These are phyloP conservation scores for Malurus elegans DNA, from an alignment of 2,113 vertebrate species.

Conservation along the genomic window DNA sequence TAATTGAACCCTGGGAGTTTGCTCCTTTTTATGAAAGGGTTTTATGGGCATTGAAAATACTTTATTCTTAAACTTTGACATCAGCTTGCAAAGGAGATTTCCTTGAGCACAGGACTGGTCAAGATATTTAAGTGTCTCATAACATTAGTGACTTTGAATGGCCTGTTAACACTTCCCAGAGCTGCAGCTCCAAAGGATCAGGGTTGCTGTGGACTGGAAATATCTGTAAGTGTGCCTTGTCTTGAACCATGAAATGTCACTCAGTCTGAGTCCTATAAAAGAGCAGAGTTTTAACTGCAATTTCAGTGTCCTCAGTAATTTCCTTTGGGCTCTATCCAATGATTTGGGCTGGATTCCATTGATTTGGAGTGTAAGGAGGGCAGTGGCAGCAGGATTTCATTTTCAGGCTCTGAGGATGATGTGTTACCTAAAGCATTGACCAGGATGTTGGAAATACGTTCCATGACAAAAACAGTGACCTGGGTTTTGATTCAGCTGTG, in stretches of 20 bases:
- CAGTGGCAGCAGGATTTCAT: background rate
- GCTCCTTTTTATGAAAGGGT: background rate
- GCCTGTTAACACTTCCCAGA: background rate
- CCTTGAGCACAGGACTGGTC: background rate
- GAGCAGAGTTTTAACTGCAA: background rate
- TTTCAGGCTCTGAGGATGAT: background rate
- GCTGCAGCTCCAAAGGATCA: background rate
- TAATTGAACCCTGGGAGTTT: background rate
- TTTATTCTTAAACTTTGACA: background rate
- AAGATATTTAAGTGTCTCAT: background rate
- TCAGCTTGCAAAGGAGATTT: background rate
- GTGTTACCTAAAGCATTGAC: background rate
- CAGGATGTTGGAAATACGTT: background rate
- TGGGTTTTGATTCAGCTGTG: background rate
- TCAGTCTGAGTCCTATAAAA: background rate
- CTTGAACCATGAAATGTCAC: background rate
- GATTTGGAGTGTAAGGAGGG: background rate
- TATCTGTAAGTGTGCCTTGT: background rate
- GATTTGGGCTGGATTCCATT: background rate
- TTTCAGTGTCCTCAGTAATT: background rate
- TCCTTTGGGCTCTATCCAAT: background rate
- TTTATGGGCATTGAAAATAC: background rate
- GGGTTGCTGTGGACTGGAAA: background rate
- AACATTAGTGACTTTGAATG: background rate
- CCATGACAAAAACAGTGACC: background rate